phyloP scores from a whole-genome alignment of 2,113 vertebrate genomes.

The Hiodon tergisus region DNA sequence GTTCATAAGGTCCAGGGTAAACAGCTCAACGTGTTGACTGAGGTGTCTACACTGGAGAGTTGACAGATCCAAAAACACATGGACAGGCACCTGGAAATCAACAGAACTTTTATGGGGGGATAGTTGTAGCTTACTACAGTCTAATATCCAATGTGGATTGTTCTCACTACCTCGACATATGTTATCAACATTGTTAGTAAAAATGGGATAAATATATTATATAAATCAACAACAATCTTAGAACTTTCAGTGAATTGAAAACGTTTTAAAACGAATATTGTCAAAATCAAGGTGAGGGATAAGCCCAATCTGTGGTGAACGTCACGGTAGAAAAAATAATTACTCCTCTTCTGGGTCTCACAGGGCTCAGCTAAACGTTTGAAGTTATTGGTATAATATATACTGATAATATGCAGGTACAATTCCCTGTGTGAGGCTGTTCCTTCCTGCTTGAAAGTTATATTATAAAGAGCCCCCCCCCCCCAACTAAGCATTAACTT shows the following conservation, averaged over 20 bases:
- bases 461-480: slow-evolving; percentile 41
- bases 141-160: no score
- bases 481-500: slow-evolving; percentile 41
- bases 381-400: slow-evolving; percentile 9
- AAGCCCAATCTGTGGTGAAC: no score
- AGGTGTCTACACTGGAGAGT: slow-evolving; percentile 73
- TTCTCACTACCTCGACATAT: no score
- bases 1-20: slow-evolving; percentile 87
- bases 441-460: slow-evolving; percentile 46
- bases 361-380: not conserved
- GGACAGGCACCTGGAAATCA: slow-evolving; percentile 78
- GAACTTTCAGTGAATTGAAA: not conserved
- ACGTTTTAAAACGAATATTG: no score
- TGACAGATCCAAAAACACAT: slow-evolving; percentile 86
- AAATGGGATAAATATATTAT: no score
- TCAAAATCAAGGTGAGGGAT: no score
- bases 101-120: not conserved
- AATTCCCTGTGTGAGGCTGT: slow-evolving; percentile 39
- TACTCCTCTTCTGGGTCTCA: not conserved
- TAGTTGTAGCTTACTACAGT: not conserved
- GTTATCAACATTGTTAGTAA: no score
- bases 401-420: slow-evolving; percentile 49
- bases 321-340: not conserved
- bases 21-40: slow-evolving; percentile 79
- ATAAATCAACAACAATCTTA: no score